A percentile compares a stretch with the other conserved stretches of the same genome.
These are phyloP conservation scores for Genyomyrus donnyi DNA, from an alignment of 2,113 vertebrate species.

Conservation along the genomic window DNA sequence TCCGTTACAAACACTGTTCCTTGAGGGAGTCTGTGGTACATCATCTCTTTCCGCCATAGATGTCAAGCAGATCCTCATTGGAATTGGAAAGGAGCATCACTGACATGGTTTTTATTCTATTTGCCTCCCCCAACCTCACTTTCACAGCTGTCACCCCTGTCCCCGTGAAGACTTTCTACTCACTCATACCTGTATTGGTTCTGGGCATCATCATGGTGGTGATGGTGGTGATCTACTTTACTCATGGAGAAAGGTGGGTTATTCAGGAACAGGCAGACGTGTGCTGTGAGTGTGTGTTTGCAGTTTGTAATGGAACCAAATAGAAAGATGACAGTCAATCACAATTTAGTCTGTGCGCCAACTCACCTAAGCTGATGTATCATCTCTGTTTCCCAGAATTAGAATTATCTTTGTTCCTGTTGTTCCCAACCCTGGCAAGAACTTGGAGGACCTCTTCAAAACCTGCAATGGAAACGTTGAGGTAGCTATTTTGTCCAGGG, in stretches of 20 bases:
- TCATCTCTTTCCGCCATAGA: not conserved
- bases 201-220: not conserved
- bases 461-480: slow-evolving; percentile 69
- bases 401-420: slow-evolving; percentile 73
- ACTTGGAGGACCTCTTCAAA: slow-evolving; percentile 65
- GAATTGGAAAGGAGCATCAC: not conserved
- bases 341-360: not conserved
- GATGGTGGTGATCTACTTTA: not conserved
- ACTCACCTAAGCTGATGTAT: not conserved
- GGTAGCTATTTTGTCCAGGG: slow-evolving; percentile 51
- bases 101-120: not conserved
- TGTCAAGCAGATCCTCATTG: not conserved
- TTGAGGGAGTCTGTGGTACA: not conserved
- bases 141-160: not conserved
- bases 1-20: not conserved
- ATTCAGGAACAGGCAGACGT: not conserved
- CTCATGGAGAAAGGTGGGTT: not conserved
- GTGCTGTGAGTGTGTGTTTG: not conserved
- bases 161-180: not conserved
- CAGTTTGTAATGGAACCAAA: not conserved
- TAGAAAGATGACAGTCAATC: not conserved
- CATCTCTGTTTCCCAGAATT: slow-evolving; percentile 48
- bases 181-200: not conserved
- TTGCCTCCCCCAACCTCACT: not conserved
- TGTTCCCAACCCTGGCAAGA: slow-evolving; percentile 78